Evolutionary conservation across 2,797 vertebrate species (phyloP).

Genomic region (Lithobates pipiens): DNA sequence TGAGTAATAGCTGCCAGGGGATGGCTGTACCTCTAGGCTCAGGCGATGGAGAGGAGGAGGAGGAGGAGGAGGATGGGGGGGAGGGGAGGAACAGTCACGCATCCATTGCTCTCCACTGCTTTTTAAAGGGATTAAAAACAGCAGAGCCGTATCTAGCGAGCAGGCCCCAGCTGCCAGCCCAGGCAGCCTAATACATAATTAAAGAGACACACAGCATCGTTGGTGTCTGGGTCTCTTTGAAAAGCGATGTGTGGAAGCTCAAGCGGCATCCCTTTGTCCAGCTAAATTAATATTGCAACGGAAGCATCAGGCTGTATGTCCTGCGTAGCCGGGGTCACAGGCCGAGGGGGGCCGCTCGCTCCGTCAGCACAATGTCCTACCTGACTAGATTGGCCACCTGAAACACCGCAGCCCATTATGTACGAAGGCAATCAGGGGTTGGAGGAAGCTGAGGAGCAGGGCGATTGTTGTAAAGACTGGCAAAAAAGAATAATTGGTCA

Average conservation of each 20-base stretch:
- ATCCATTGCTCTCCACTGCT: conserved; percentile 63
- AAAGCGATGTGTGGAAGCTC: conserved; percentile 61
- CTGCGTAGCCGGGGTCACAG: conserved; percentile 47
- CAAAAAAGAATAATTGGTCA: no score
- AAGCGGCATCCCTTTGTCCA: conserved; percentile 65
- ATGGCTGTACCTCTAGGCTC: conserved; percentile 46
- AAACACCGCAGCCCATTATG: no score
- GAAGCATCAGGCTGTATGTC: conserved; percentile 47
- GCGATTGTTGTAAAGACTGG: no score
- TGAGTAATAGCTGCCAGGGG: conserved; percentile 63
- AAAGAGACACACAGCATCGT: conserved; percentile 62
- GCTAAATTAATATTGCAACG: conserved; percentile 62
- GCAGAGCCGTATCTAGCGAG: conserved; percentile 55
- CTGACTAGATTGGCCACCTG: conserved; percentile 23
- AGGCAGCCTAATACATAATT: conserved; percentile 70
- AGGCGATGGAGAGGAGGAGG: conserved; percentile 13
- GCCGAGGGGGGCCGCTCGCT: conserved; percentile 10
- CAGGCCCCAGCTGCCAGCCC: conserved; percentile 69
- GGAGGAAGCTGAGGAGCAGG: no score
- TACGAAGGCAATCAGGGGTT: no score
- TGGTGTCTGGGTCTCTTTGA: conserved; percentile 64
- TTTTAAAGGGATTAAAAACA: conserved; percentile 66
- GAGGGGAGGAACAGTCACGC: conserved; percentile 39
- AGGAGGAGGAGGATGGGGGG: conserved; percentile 24
- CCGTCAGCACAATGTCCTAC: conserved; percentile 10